Base-by-base conservation (phyloP, 2,113 vertebrate genomes). In the Cranoglanis bouderius region DNA sequence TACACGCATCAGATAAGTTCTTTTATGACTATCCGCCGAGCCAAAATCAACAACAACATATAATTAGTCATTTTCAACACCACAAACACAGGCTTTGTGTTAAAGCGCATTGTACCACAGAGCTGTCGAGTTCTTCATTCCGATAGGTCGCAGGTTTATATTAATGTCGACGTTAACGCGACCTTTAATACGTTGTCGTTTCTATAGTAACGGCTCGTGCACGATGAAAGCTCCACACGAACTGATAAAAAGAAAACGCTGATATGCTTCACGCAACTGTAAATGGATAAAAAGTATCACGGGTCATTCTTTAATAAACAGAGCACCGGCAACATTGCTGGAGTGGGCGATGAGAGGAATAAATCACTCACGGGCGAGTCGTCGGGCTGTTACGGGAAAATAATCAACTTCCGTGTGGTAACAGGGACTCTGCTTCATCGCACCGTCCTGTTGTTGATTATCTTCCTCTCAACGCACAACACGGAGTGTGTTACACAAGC, bases 21-120 rank as follows among this genome's bases (percentile, higher is more conserved):
- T 80, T 91, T 88, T 91, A 89, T 90, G 90, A 92, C 85, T 87
- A 90, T 67, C 88, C 88, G 88, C 88, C 88, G 91, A 91, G 90
- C 88, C 88, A 46, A 90, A 92, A 92, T 92, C 91, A 87, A 92
- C n/a, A n/a, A n/a, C n/a, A n/a, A n/a, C n/a, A n/a, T n/a, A 55
- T 74, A 90, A 90, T 90, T 87, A 89, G 75, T 81, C 70, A 49
- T 89, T 85, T 89, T 74, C 49, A 67, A 38, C 85, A 55, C n/a
- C 55, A n/a, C 57, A 82, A 70, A 61, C 77, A 1, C 13, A 49
- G 12, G n/a, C n/a, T 57, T 35, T 12, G 78, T 21, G 78, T 21
- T 81, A 53, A 55, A 81, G 2, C 0, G 3, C 18, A 29, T 35
- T 10, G 24, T 6, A 24, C 0, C 14, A 10, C 14, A 9, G 75